phyloP scores from a whole-genome alignment of 1,140 invertebrate genomes.

The Aphelenchoides besseyi region DNA sequence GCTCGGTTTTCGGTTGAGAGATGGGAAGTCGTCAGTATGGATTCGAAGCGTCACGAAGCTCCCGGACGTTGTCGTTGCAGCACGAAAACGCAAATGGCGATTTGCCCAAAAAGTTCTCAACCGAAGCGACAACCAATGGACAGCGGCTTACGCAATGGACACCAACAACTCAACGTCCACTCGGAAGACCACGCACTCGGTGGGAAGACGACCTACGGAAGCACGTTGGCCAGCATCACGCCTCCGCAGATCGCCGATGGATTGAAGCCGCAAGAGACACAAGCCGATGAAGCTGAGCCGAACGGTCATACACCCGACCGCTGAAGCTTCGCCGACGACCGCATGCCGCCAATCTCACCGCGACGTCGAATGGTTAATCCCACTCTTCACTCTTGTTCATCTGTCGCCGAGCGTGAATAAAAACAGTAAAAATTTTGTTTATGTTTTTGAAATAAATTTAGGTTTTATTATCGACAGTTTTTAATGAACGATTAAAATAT shows the following conservation, averaged over 20 bases:
- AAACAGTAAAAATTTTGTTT: no score
- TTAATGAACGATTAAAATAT: no score
- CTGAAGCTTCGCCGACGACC: neutral
- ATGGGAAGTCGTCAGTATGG: neutral
- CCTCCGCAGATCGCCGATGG: neutral
- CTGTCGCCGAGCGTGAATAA: neutral
- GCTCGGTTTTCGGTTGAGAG: no score
- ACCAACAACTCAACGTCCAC: neutral
- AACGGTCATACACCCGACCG: neutral
- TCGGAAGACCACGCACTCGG: conserved; percentile 2
- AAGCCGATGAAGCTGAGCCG: neutral
- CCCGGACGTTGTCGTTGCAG: neutral
- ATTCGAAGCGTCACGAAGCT: neutral
- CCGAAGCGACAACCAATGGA: neutral
- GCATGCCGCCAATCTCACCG: neutral
- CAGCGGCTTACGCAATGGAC: conserved; percentile 6
- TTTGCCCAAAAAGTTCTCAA: neutral
- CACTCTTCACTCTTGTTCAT: neutral
- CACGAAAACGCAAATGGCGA: neutral
- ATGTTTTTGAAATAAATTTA: no score
- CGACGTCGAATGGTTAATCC: neutral
- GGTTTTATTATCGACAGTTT: no score
- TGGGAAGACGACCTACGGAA: neutral
- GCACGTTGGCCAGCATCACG: neutral
- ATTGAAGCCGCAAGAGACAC: neutral